Conservation (phyloP, 2,797 vertebrate genomes). For the Mormyrops attenuatus region DNA sequence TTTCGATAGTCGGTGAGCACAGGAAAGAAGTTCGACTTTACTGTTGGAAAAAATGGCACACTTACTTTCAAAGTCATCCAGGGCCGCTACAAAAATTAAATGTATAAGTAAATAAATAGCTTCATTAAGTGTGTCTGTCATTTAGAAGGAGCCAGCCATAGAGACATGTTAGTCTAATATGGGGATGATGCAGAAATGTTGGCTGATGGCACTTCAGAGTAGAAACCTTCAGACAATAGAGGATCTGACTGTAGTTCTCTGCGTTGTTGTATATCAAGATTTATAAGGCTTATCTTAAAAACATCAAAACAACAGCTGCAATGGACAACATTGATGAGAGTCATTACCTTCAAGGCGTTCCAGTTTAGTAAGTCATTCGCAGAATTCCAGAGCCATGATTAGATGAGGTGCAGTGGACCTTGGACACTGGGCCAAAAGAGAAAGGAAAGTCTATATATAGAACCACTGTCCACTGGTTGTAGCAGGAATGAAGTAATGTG, state of each 20-base stretch:
- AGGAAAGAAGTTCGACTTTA: background rate
- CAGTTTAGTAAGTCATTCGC: background rate
- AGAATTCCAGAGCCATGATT: background rate
- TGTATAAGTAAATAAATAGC: background rate
- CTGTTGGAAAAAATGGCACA: background rate
- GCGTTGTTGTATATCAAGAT: background rate
- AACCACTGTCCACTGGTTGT: background rate
- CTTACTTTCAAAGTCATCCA: background rate
- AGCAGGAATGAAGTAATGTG: background rate
- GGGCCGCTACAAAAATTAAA: background rate
- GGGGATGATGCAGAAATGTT: background rate
- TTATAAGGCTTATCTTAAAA: background rate
- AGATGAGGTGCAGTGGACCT: background rate
- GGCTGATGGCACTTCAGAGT: background rate
- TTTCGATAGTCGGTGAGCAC: background rate
- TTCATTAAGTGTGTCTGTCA: background rate
- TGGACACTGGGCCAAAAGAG: background rate
- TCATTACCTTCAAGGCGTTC: background rate
- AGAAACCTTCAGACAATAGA: background rate
- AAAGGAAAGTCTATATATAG: background rate
- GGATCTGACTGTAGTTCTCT: background rate
- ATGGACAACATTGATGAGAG: background rate
- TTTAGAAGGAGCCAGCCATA: background rate
- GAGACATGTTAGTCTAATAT: background rate
- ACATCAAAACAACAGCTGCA: background rate